Evolutionary conservation across 2,797 vertebrate species (phyloP).

Genomic region (Lepus townsendii): DNA sequence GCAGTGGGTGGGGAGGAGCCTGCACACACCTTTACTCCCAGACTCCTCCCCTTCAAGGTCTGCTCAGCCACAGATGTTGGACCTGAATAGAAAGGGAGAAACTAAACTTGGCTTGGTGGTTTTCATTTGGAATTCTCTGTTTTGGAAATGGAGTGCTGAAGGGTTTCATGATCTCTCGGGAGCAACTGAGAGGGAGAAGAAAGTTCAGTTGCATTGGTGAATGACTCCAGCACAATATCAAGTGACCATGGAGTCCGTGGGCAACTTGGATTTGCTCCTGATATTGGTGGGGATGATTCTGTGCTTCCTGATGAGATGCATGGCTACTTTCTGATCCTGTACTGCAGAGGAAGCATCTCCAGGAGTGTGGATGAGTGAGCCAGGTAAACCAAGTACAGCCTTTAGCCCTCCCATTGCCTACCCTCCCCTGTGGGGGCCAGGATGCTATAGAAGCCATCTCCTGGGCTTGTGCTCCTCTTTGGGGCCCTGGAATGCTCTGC

Average conservation of each 20-base stretch:
- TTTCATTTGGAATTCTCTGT: too few relatives aligned
- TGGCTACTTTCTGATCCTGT: slow-evolving; percentile 68
- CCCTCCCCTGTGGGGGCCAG: slow-evolving; percentile 83
- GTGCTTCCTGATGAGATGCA: slow-evolving; percentile 75
- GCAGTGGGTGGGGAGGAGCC: too few relatives aligned
- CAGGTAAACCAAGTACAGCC: slow-evolving; percentile 50
- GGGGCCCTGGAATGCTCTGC: slow-evolving; percentile 95
- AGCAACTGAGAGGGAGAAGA: too few relatives aligned
- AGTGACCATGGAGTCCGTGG: neutral
- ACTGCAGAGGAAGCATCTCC: slow-evolving; percentile 19
- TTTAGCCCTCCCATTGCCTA: neutral
- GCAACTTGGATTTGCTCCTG: neutral
- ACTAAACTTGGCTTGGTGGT: too few relatives aligned
- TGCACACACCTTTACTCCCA: too few relatives aligned
- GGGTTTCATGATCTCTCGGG: too few relatives aligned
- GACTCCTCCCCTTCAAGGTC: too few relatives aligned
- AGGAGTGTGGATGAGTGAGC: neutral
- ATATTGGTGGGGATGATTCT: neutral
- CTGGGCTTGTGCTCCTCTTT: slow-evolving; percentile 94
- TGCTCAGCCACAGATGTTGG: too few relatives aligned
- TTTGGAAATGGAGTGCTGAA: too few relatives aligned
- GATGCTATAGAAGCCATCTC: slow-evolving; percentile 93
- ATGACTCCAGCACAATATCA: neutral
- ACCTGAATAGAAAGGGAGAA: too few relatives aligned
- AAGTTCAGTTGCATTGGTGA: neutral